A percentile compares a stretch with the other conserved stretches of the same genome.
Conservation (phyloP, 2,113 vertebrate genomes). For the Misgurnus mizolepis region DNA sequence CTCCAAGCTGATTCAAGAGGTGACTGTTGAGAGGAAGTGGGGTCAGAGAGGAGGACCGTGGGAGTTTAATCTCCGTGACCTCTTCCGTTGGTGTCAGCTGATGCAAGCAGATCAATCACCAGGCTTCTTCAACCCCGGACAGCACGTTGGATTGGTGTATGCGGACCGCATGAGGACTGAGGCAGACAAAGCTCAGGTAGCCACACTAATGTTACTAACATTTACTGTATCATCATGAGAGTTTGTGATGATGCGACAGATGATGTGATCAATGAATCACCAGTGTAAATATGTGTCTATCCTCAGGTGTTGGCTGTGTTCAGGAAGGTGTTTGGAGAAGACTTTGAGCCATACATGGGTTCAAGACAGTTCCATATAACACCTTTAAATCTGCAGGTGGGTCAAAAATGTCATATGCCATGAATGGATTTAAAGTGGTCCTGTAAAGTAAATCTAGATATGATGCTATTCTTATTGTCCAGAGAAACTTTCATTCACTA, state of each 20-base stretch:
- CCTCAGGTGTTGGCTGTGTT: slow-evolving; percentile 84
- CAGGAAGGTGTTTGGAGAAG: slow-evolving; percentile 82
- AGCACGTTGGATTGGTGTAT: slow-evolving; percentile 90
- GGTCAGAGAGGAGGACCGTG: slow-evolving; percentile 94
- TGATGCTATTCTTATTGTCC: not conserved
- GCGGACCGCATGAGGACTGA: slow-evolving; percentile 90
- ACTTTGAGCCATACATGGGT: slow-evolving; percentile 79
- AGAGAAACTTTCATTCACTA: not conserved
- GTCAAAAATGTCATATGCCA: not conserved
- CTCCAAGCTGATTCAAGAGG: slow-evolving; percentile 84
- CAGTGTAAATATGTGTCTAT: not conserved
- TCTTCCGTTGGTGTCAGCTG: slow-evolving; percentile 98
- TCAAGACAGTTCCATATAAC: slow-evolving; percentile 89
- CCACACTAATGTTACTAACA: not conserved
- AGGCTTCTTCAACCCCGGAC: slow-evolving; percentile 87
- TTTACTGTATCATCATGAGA: not conserved
- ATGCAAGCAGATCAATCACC: slow-evolving; percentile 93
- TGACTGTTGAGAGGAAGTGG: slow-evolving; percentile 86
- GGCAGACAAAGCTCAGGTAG: slow-evolving; percentile 86
- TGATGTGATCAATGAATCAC: not conserved
- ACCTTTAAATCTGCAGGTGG: slow-evolving; percentile 90
- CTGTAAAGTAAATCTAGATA: not conserved
- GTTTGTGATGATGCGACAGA: too few species aligned
- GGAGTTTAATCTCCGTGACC: slow-evolving; percentile 97
- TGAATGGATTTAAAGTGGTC: too few species aligned